Base-by-base conservation (phyloP, 1,140 invertebrate species). In the Drosophila navojoa region DNA sequence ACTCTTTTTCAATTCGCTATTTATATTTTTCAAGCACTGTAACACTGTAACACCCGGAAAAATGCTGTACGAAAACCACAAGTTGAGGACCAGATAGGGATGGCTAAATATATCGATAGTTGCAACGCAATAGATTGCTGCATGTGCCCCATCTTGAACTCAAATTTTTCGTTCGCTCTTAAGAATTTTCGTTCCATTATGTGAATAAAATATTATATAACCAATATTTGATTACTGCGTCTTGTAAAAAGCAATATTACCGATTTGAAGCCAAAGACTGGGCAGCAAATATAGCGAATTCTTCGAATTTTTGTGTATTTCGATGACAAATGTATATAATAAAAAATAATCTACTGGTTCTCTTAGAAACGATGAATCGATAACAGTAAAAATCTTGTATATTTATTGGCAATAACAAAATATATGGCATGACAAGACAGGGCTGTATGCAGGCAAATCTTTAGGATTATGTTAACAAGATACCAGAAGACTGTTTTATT, bases 1-100 rank as follows among this genome's bases (percentile, higher is more conserved):
- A 78, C 75, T 69, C 69, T 76, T 75, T 75, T 61, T 70, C 71
- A 78, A 81, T 76, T 42, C 75, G 75, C 68, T 79, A 79, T 76
- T 86, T 86, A 70, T 77, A 75, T 87, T 87, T 87, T 81, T 85
- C 71, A 73, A 55, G 71, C 73, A 68, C 71, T 73, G 71, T 73
- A 69, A 73, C 81, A 89, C 84, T 89, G 82, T 89, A 82, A 79
- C 70, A 79, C 52, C 75, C 85, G 76, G 73, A 84, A 85, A 87
- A 87, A 87, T 87, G 84, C 84, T 86, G 84, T 75, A 87, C 77
- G 54, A 77, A 70, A 71, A 64, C 69, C 55, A 60, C 73, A 71
- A 76, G 69, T 70, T 75, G 71, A 67, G 47, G 70, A 67, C 70
- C 63, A 66, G 47, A 60, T 50, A 72, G 70, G 70, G 67, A 72